Conservation (phyloP, 2,888 invertebrate species). For the Parnassius apollo region DNA sequence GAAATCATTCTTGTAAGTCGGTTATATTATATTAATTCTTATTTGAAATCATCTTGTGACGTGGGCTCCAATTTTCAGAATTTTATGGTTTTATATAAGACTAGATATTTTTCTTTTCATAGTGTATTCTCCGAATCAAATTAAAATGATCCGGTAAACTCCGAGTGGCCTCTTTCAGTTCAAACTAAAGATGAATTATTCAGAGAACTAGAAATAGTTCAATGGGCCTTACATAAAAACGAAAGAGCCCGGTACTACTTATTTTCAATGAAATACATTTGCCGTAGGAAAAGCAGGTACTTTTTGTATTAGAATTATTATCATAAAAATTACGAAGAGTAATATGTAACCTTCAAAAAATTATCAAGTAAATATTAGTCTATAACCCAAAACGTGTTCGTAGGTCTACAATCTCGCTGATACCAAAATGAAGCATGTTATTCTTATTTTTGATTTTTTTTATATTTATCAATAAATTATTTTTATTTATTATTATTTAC, state of each 20-base stretch:
- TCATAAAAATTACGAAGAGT: no score
- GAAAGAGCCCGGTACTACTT: constrained; percentile 4
- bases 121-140: constrained; percentile 12
- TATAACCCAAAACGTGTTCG: no score
- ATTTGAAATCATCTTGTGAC: background rate
- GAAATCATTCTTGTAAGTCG: no score
- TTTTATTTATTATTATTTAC: no score
- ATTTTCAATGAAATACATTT: constrained; percentile 3
- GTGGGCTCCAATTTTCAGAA: background rate
- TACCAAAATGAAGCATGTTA: no score
- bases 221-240: constrained; percentile 15
- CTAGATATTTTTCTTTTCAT: background rate
- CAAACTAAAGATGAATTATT: constrained; percentile 23
- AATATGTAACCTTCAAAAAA: no score
- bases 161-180: constrained; percentile 20
- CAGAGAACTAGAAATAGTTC: constrained; percentile 14
- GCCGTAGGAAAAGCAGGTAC: background rate
- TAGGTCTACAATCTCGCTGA: no score
- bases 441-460: no score
- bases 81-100: background rate
- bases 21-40: background rate
- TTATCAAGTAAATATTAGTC: no score
- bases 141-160: constrained; percentile 25
- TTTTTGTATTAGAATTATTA: no score
- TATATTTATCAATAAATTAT: no score